Evolutionary conservation across 2,113 vertebrate genomes (phyloP).

Genomic region (Anarhynchus alexandrinus): DNA sequence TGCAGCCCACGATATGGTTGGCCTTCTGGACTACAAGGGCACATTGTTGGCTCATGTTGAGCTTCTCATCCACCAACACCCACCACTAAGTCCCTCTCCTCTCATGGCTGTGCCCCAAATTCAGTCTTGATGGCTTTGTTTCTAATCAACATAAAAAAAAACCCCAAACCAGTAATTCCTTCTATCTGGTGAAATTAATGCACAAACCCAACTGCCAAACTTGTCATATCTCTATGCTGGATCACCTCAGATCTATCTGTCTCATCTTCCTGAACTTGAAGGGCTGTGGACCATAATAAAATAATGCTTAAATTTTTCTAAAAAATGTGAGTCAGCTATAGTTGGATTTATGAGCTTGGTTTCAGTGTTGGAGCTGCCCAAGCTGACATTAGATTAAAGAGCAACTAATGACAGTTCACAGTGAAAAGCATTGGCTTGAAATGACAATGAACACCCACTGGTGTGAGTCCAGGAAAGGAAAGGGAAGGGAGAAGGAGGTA

Average conservation of each 20-base stretch:
- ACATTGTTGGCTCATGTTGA: too few species aligned
- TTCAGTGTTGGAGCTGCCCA: neutral
- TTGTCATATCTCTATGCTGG: neutral
- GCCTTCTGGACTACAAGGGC: too few species aligned
- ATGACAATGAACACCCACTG: neutral
- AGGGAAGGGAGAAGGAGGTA: neutral
- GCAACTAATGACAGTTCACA: neutral
- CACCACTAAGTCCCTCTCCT: too few species aligned
- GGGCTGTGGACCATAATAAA: neutral
- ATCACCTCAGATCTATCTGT: neutral
- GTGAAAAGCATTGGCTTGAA: neutral
- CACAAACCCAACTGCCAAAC: neutral
- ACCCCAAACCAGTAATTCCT: neutral
- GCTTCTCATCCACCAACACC: too few species aligned
- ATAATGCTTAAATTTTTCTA: neutral
- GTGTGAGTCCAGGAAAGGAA: neutral
- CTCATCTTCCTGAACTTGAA: neutral
- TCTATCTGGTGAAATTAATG: neutral
- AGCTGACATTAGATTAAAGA: neutral
- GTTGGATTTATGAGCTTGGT: neutral
- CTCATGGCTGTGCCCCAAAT: neutral
- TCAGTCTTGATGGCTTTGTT: neutral
- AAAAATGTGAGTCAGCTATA: neutral
- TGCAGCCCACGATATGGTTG: too few species aligned
- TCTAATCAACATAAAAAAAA: neutral